Evolutionary conservation across 1,140 invertebrate genomes (phyloP), one percentile per base, ranked within the genome.

Genomic region (Formica exsecta): DNA sequence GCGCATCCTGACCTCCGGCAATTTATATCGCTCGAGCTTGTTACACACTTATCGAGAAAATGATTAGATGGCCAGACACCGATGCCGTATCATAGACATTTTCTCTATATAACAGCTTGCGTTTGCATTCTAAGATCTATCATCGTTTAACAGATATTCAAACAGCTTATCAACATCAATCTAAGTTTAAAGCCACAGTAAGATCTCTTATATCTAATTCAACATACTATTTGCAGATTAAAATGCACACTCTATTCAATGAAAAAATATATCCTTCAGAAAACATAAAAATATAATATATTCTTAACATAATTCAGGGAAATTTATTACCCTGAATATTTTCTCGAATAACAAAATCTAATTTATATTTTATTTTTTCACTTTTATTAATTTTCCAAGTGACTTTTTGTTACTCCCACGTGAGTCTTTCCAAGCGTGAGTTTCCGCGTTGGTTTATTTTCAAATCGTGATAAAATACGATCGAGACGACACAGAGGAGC

Each of bases 1-100:
- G 54, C 66, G 38, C 68, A 62, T 62, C 68, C 79, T 74, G 68
- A 83, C 79, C 79, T 83, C 79, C 66, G 79, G 79, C 79, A 74
- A 83, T 83, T 83, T 83, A 73, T 83, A 83, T 83, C 66, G 38
- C 68, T 68, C 57, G 8, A 61, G 79, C 79, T 83, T 83, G 79
- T 83, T 83, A 83, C 73, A 61, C 54, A 83, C 68, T 83, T 83
- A 83, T 61, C 57, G 79, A 62, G 41, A 13, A 61, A 83, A 68
- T 83, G 79, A 83, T 83, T 83, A 57, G 68, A 83, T 74, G 51
- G 68, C 68, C 68, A 61, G 8, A 29, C 25, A 29, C 25, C 38
- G 68, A 74, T 70, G 54, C 66, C 25, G 66, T 73, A 71, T 81
- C 25, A 36, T 81, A 83, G 68, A 83, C 48, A 13, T 41, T 81